Evolutionary conservation across 2,888 invertebrate species (phyloP), one percentile per base, ranked within the genome.

Genomic region (Phalera bucephala): DNA sequence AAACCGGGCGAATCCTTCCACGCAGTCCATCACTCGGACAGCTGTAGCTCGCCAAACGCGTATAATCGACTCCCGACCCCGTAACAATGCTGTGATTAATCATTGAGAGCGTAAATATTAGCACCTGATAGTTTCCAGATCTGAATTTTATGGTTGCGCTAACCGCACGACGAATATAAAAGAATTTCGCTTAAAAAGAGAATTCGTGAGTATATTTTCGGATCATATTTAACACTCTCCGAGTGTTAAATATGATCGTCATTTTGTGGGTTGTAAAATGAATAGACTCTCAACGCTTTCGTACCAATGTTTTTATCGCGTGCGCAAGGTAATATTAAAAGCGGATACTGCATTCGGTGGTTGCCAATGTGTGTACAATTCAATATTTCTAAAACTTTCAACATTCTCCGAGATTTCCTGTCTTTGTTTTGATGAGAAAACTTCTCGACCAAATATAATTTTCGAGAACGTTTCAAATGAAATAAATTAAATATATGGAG

Each of bases 1-100:
- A 84, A 77, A 71, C 51, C 67, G 65, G 49, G 45, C 44, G 38
- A 49, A 49, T 45, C 40, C 34, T 47, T 46, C 31, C 33, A 45
- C 64, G 53, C 63, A 59, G 61, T 57, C 55, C 57, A 64, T 67
- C 64, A 64, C 52, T 49, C 53, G 30, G 48, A 47, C 51, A 52
- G 34, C 45, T 52, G 54, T 53, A 58, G 44, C 32, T 26, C 40
- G 8, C 26, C 15, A 17, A 29, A 29, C 17, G 6, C 29, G 17
- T 6, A 29, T 17, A 7, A 29, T 29, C 29, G 11, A 29, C 14
- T 27, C 54, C 50, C 55, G 54, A 59, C 55, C 57, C 58, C 44
- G 57, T 45, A 74, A 86, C 84, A 87, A 87, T 85, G 70, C 64
- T 70, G 69, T 71, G 46, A 81, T 88, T 78, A 83, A 85, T 87